Percentiles rank a stretch among this genome's conserved stretches.
Evolutionary conservation across 1,140 invertebrate genomes (phyloP).

Genomic region (Zaprionus kolodkinae): DNA sequence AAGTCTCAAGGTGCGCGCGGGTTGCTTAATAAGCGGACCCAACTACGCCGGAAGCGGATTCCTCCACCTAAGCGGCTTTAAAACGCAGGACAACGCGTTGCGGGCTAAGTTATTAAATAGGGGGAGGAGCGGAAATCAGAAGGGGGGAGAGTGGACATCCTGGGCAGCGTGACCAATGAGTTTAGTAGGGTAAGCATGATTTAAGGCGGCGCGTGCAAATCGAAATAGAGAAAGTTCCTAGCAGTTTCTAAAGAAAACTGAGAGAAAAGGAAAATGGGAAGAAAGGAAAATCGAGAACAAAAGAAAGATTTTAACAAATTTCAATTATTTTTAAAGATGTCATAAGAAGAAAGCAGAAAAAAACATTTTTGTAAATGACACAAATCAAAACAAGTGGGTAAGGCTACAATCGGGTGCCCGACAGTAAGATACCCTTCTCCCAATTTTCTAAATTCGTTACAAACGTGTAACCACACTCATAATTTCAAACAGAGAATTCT

Average conservation of each 20-base stretch:
- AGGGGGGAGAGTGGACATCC: neutral
- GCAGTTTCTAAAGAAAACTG: neutral
- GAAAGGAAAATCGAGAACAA: neutral
- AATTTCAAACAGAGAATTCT: too few species aligned
- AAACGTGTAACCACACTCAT: too few species aligned
- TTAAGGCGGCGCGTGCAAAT: slow-evolving; percentile 23
- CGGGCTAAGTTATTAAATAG: slow-evolving; percentile 27
- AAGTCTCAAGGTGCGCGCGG: slow-evolving; percentile 63
- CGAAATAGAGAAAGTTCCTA: neutral
- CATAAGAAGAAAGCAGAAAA: neutral
- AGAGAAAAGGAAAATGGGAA: neutral
- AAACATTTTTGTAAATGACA: neutral
- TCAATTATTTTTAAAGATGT: neutral
- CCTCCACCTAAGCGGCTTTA: slow-evolving; percentile 68
- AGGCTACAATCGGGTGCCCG: too few species aligned
- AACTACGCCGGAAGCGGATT: slow-evolving; percentile 47
- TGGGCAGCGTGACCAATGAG: slow-evolving; percentile 42
- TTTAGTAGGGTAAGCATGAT: slow-evolving; percentile 48
- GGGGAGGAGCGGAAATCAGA: neutral
- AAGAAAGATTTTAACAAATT: neutral
- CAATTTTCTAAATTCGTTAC: too few species aligned
- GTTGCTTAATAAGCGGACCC: slow-evolving; percentile 67
- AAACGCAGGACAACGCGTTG: slow-evolving; percentile 57
- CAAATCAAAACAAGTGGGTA: too few species aligned
- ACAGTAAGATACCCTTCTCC: too few species aligned